Base-by-base conservation (phyloP, 2,113 vertebrate genomes). In the Malaclemys terrapin region DNA sequence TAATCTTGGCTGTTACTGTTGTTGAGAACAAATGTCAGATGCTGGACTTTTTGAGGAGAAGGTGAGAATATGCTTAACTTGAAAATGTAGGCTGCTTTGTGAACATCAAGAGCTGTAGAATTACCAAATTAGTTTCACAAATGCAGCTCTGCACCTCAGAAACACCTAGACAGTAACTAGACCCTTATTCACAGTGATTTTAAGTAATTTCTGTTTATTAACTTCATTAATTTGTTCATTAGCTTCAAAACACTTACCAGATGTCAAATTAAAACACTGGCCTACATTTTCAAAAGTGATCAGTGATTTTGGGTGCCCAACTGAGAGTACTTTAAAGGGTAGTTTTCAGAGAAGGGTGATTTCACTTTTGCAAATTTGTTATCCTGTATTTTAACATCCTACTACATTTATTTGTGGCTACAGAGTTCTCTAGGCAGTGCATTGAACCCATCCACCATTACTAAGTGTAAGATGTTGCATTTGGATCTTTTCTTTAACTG, bases 141-240 rank as follows among this genome's bases (percentile, higher is more conserved):
- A 47, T 0, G 0, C 17, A 17, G 56, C 49, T 75, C 81, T 31
- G 6, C 45, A 84, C 16, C 10, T 42, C 22, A 0, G 20, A 72
- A 38, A 72, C 19, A 38, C 65, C n/a, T n/a, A 38, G 17, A 72
- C 8, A 20, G 35, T 69, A 69, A 69, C 62, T 38, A n/a, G 24
- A 27, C 6, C 11, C 42, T 47, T 47, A 27, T 78, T 78, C 4
- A 5, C 11, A 47, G 42, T 27, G 38, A 45, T 76, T 78, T 78
- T 45, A 78, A 47, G 75, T 78, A 42, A 47, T 47, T 47, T 76
- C 5, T 25, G 22, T 45, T 45, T 20, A 72, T 20, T 72, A 38
- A 38, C 42, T 78, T 78, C 42, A 27, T 22, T 22, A 42, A 42
- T 38, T 12, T 42, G 19, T 45, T 45, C 38, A 38, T 45, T 76